A percentile compares a stretch with the other conserved stretches of the same genome.
Conservation (phyloP, 2,888 invertebrate genomes). For the Formica aserva region DNA sequence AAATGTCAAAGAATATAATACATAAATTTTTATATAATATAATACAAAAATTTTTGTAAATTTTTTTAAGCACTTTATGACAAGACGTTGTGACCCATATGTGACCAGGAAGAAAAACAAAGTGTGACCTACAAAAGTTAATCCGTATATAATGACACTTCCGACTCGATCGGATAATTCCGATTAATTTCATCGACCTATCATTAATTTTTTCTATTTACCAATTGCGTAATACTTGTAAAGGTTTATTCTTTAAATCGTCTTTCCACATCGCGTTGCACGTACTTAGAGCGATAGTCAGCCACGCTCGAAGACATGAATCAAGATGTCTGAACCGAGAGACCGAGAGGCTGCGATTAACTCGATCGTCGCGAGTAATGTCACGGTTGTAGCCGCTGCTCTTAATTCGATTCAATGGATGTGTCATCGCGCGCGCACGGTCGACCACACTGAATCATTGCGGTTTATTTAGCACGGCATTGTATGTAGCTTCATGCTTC, state of each 20-base stretch:
- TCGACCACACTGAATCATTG: constrained; percentile 65
- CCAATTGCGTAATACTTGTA: not conserved
- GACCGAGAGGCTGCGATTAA: constrained; percentile 36
- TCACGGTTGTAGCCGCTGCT: constrained; percentile 53
- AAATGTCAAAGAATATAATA: no score
- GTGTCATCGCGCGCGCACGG: constrained; percentile 63
- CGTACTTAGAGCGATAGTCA: not conserved
- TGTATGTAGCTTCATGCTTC: not conserved
- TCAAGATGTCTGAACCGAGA: constrained; percentile 16
- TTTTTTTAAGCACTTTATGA: no score
- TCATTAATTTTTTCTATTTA: not conserved
- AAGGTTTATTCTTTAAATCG: not conserved
- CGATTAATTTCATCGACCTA: not conserved
- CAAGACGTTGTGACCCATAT: no score
- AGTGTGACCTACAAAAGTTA: not conserved
- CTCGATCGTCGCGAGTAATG: constrained; percentile 47
- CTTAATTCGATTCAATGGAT: constrained; percentile 71
- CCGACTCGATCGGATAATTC: not conserved
- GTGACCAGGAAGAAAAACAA: no score
- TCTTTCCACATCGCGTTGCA: not conserved
- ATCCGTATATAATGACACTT: not conserved
- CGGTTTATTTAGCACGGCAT: constrained; percentile 31
- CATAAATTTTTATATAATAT: no score
- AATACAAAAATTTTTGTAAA: no score
- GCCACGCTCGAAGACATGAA: not conserved